A percentile compares a stretch with the other conserved stretches of the same genome.
Conservation (phyloP, 2,888 invertebrate genomes). For the Pollenia angustigena region DNA sequence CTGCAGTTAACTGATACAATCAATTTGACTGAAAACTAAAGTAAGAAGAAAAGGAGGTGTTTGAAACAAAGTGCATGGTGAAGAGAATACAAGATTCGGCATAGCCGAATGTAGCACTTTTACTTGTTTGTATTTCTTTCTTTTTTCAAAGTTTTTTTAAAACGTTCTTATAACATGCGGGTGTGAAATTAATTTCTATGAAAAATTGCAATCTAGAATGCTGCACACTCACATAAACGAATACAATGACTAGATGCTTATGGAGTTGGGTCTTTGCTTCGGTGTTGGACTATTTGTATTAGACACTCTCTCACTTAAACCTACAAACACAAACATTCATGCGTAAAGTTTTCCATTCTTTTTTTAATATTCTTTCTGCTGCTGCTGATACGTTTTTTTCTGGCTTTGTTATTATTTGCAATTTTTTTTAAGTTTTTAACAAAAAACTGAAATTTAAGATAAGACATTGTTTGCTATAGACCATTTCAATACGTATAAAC, state of each 20-base stretch:
- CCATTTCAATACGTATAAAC: conserved; percentile 15
- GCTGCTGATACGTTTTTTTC: conserved; percentile 25
- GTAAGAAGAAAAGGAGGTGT: no score
- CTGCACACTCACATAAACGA: conserved; percentile 52
- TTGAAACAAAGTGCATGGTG: no score
- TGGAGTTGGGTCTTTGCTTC: conserved; percentile 26
- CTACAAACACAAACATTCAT: not conserved
- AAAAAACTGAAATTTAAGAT: conserved; percentile 62
- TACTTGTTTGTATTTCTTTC: no score
- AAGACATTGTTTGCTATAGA: conserved; percentile 64
- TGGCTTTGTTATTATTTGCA: conserved; percentile 23
- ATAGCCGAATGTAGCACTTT: no score
- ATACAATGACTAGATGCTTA: conserved; percentile 6
- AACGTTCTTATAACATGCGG: conserved; percentile 43
- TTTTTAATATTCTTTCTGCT: conserved; percentile 1
- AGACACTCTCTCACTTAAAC: not conserved
- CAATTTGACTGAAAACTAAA: no score
- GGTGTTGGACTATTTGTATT: conserved; percentile 15
- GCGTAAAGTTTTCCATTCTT: not conserved
- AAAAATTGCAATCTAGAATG: conserved; percentile 69
- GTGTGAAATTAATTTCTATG: conserved; percentile 68
- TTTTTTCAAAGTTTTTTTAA: not conserved
- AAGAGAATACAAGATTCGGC: no score
- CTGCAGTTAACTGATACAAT: no score
- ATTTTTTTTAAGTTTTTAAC: conserved; percentile 40